phyloP scores from a whole-genome alignment of 2,113 vertebrate genomes.

The Rhinopomastus cyanomelas region DNA sequence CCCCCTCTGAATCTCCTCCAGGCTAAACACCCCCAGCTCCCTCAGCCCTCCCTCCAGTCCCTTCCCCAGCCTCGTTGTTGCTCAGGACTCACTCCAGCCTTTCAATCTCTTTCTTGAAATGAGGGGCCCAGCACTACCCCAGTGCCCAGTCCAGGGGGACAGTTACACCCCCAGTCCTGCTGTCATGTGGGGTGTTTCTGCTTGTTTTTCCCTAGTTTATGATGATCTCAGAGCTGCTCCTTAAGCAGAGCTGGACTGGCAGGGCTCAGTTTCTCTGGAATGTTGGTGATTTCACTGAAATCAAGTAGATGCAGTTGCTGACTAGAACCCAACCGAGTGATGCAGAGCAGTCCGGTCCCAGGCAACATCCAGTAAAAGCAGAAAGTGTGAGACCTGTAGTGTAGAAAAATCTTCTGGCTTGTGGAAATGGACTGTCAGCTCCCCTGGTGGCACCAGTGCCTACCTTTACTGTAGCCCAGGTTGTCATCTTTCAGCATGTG shows the following conservation, averaged over 20 bases:
- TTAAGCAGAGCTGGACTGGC: not conserved
- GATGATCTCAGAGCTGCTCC: not conserved
- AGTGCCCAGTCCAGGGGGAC: too few relatives aligned
- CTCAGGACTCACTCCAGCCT: too few relatives aligned
- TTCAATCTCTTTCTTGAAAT: too few relatives aligned
- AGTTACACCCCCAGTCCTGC: too few relatives aligned
- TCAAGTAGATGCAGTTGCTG: not conserved
- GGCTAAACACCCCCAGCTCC: too few relatives aligned
- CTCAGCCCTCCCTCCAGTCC: too few relatives aligned
- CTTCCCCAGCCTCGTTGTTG: too few relatives aligned
- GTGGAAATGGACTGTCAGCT: not conserved
- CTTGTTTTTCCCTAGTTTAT: not conserved
- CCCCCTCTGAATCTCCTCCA: too few relatives aligned
- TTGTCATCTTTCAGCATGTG: constrained; percentile 79
- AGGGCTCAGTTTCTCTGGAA: not conserved
- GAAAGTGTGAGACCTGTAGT: not conserved
- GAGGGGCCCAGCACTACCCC: too few relatives aligned
- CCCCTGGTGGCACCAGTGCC: not conserved
- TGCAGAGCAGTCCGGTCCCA: not conserved
- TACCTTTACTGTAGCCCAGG: constrained; percentile 87
- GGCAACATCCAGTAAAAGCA: not conserved
- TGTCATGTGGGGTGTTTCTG: not conserved
- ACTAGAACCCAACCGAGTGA: not conserved
- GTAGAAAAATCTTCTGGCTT: not conserved
- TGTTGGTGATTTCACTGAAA: not conserved